Conservation (phyloP, 2,797 vertebrate species). For the Amblyraja radiata region DNA sequence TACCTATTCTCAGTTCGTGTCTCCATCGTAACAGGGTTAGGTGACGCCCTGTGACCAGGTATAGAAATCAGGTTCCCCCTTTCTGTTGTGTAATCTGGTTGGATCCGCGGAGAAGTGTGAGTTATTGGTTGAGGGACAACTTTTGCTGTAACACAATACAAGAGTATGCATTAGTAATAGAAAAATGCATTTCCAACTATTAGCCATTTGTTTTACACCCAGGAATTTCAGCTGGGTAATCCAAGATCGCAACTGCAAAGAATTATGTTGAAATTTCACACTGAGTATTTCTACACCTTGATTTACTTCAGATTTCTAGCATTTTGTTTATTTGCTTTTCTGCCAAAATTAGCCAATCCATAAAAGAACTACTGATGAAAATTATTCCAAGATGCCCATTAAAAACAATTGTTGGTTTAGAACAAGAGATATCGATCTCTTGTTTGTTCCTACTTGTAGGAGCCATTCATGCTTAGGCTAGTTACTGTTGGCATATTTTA, state of each 20-base stretch:
- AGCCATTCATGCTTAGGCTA: too few relatives aligned
- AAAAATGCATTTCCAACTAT: background rate
- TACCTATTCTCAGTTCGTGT: constrained; percentile 89
- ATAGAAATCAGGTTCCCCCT: constrained; percentile 86
- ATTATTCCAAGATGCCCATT: background rate
- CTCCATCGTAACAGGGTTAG: constrained; percentile 94
- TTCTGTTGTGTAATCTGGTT: constrained; percentile 83
- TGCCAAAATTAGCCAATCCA: background rate
- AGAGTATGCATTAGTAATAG: background rate
- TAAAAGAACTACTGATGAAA: background rate
- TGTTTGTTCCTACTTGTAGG: background rate
- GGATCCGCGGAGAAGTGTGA: constrained; percentile 86
- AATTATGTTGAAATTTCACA: too few relatives aligned
- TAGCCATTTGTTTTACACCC: too few relatives aligned
- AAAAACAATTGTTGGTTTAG: background rate
- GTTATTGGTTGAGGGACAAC: constrained; percentile 95
- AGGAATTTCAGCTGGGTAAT: too few relatives aligned
- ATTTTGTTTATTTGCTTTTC: background rate
- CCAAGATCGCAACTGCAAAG: too few relatives aligned
- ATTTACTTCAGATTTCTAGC: background rate
- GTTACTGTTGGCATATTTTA: too few relatives aligned
- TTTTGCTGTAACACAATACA: constrained; percentile 68
- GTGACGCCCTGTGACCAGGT: constrained; percentile 83
- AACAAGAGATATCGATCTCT: background rate
- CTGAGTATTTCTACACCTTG: too few relatives aligned